Base-by-base conservation (phyloP, 2,888 invertebrate species). In the Hedychridium roseum region DNA sequence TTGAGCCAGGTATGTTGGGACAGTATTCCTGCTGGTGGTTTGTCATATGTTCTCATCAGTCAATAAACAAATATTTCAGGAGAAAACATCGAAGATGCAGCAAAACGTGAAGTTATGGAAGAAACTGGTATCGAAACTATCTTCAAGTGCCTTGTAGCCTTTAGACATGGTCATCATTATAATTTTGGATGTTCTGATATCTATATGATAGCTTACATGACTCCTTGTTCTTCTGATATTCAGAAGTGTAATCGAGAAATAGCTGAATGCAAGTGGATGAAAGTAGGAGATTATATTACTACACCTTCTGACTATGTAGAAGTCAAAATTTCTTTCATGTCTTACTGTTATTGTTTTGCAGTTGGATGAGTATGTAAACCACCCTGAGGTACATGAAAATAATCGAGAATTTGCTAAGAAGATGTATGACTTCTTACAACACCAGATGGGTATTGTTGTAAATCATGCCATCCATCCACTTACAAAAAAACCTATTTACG, bases 111-210 rank as follows among this genome's bases (percentile, higher is more conserved):
- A 81, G 91, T 96, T 0, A 81, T 84, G 42, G 97, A 97, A 81
- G 97, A 97, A 81, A 97, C 97, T 0, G 91, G 92, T 37, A 85
- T 97, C 43, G 80, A 85, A 58, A 83, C 91, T 0, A 83, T 86
- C 65, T 96, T 93, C 77, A 83, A 87, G 46, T 88, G 89, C 12
- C 80, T 96, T 50, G 78, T 95, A 1, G 85, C 88, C 34, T 82
- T 94, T 36, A 83, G 94, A 54, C 96, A 96, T 71, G 83, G 86
- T 14, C 92, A 93, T 73, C 81, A 84, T 21, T 86, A 86, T 43
- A 85, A 85, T 73, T 94, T 90, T 77, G 88, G 84, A 0, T 93
- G 93, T 77, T 93, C 94, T 0, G 96, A 96, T 76, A 85, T 95
- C 44, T 96, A 96, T 78, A 82, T 90, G 43, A 85, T 95, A 2